phyloP scores from a whole-genome alignment of 2,888 invertebrate genomes.

The Galerucella calmariensis region DNA sequence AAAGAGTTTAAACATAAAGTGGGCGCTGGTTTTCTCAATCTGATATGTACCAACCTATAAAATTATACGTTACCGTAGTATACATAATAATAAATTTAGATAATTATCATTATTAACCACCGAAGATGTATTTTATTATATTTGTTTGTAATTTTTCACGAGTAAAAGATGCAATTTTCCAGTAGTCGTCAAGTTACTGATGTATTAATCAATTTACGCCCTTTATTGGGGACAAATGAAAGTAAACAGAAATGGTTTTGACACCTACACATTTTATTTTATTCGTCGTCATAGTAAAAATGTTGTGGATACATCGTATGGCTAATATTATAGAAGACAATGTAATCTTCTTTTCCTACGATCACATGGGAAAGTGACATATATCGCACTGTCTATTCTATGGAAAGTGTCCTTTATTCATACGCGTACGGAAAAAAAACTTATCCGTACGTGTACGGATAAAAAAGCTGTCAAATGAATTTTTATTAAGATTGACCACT shows the following conservation, averaged over 20 bases:
- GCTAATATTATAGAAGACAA: no score
- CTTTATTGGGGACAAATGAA: constrained; percentile 10
- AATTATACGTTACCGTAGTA: constrained; percentile 64
- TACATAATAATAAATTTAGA: constrained; percentile 66
- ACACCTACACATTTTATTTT: neutral
- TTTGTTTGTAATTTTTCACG: constrained; percentile 66
- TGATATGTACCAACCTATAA: constrained; percentile 59
- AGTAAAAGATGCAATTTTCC: constrained; percentile 66
- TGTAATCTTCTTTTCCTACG: no score
- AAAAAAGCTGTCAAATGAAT: no score
- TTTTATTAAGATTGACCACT: no score
- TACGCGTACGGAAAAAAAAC: no score
- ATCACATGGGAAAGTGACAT: no score
- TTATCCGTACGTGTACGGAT: no score
- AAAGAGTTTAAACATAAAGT: constrained; percentile 48
- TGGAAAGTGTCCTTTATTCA: no score
- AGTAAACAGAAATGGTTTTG: neutral
- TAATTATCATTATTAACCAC: constrained; percentile 66
- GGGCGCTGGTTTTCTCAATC: constrained; percentile 57
- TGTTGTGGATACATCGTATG: no score
- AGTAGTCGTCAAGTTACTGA: constrained; percentile 63
- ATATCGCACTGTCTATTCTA: no score
- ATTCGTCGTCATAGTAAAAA: no score
- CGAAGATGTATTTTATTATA: constrained; percentile 65
- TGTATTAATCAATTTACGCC: constrained; percentile 61